Evolutionary conservation across 2,888 invertebrate species (phyloP), one percentile per base, ranked within the genome.

Genomic region (Alentia gelatinosa): DNA sequence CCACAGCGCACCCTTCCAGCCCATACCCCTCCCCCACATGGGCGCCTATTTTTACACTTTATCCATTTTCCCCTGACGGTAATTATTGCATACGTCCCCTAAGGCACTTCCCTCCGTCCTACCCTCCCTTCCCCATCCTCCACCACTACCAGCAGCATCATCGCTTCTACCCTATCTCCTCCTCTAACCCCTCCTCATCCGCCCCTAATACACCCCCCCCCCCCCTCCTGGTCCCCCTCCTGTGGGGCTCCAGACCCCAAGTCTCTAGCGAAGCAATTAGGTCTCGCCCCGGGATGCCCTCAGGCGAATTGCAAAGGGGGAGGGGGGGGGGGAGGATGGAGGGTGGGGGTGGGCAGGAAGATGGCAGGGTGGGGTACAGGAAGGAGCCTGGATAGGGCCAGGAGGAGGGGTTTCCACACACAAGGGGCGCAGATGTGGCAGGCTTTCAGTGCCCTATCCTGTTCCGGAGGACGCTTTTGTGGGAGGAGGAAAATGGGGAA

Each of bases 1-100:
- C n/a, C n/a, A n/a, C n/a, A n/a, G 74, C 74, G 74, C 74, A 26
- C n/a, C 30, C 56, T n/a, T 19, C 3, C 3, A n/a, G 56, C 56
- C 56, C 56, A 7, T 15, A 42, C 47, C 15, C 47, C 56, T 56
- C 19, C 19, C n/a, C 9, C n/a, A 56, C 12, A 56, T n/a, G 3
- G n/a, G 56, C n/a, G 47, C 42, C 86, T 86, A 86, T 86, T 86
- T 47, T 47, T 86, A 86, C 47, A 86, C 86, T 47, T 47, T 86
- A 42, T 26, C 86, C 86, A 86, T 86, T 86, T 86, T 47, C 86
- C 42, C 86, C 30, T 47, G 86, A 86, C 47, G 86, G 86, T 86
- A 86, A 86, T 86, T 86, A 86, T 50, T 42, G 86, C 47, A 30
- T 86, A 47, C n/a, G 30, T 26, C 9, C 47, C 26, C n/a, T 19